Evolutionary conservation across 1,140 invertebrate species (phyloP).

Genomic region (Caerostris extrusa): DNA sequence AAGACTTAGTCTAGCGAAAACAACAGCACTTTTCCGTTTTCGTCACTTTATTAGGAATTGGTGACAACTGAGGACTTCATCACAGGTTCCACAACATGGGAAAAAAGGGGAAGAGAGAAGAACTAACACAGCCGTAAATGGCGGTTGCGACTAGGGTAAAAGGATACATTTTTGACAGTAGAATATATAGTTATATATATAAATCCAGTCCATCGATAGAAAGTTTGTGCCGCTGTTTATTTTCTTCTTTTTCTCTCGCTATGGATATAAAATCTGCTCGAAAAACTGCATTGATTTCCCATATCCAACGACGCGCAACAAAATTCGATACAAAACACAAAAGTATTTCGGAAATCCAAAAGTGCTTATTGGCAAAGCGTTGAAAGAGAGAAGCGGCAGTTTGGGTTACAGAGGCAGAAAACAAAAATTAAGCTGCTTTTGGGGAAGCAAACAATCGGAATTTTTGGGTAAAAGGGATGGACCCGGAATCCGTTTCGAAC

Average conservation of each 20-base stretch:
- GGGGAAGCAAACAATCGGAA: not conserved
- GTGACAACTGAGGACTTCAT: not conserved
- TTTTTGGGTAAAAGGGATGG: not conserved
- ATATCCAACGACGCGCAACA: constrained; percentile 28
- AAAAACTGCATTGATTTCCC: constrained; percentile 31
- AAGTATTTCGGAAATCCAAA: not conserved
- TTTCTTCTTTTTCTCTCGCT: not conserved
- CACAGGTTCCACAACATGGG: not conserved
- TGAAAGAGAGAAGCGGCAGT: not conserved
- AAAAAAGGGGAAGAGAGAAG: not conserved
- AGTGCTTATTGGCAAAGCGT: constrained; percentile 22
- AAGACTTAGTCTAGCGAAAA: not conserved
- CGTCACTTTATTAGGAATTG: not conserved
- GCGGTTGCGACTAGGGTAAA: not conserved
- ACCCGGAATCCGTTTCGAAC: not conserved
- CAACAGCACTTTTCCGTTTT: not conserved
- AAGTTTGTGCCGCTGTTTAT: not conserved
- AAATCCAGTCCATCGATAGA: constrained; percentile 22
- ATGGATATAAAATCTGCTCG: not conserved
- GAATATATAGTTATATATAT: constrained; percentile 49
- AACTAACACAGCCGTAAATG: not conserved
- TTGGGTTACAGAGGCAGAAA: not conserved
- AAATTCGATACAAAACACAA: constrained; percentile 49
- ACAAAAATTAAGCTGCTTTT: constrained; percentile 24
- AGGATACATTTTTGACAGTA: not conserved